Evolutionary conservation across 2,888 invertebrate genomes (phyloP).

Genomic region (Ophion slaviceki): DNA sequence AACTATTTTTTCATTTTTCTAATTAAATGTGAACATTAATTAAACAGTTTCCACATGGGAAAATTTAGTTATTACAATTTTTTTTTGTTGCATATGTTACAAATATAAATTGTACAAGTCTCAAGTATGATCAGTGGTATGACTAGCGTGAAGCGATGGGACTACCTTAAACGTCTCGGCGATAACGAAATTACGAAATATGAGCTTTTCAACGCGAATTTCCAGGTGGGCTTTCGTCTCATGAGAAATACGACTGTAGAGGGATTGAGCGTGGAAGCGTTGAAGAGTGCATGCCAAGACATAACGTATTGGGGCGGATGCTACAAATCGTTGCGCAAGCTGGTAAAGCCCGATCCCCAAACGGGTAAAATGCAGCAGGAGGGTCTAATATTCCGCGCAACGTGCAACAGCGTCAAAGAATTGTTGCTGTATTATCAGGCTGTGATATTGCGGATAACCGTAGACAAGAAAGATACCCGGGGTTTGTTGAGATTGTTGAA

Average conservation of each 20-base stretch:
- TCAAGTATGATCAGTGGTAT: too few species aligned
- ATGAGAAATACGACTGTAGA: conserved; percentile 72
- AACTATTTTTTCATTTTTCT: too few species aligned
- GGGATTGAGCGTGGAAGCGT: conserved; percentile 72
- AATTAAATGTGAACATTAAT: too few species aligned
- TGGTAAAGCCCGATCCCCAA: conserved; percentile 72
- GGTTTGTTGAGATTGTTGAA: conserved; percentile 73
- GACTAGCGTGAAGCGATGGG: too few species aligned
- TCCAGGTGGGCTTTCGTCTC: conserved; percentile 75
- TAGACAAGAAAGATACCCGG: conserved; percentile 59
- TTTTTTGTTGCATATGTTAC: too few species aligned
- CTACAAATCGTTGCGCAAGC: conserved; percentile 74
- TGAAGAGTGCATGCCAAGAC: conserved; percentile 73
- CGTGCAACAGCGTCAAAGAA: conserved; percentile 80
- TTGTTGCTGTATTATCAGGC: conserved; percentile 79
- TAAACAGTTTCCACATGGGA: too few species aligned
- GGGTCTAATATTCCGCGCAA: conserved; percentile 80
- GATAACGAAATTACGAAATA: too few species aligned
- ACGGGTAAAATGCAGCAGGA: conserved; percentile 74
- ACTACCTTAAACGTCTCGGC: too few species aligned
- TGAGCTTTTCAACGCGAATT: neutral
- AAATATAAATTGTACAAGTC: too few species aligned
- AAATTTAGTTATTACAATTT: too few species aligned
- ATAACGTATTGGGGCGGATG: conserved; percentile 80
- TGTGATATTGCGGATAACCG: conserved; percentile 74